A percentile compares a stretch with the other conserved stretches of the same genome.
These are phyloP conservation scores for Ostrea denselamellosa DNA, from an alignment of 1,140 invertebrate species.

Conservation along the genomic window DNA sequence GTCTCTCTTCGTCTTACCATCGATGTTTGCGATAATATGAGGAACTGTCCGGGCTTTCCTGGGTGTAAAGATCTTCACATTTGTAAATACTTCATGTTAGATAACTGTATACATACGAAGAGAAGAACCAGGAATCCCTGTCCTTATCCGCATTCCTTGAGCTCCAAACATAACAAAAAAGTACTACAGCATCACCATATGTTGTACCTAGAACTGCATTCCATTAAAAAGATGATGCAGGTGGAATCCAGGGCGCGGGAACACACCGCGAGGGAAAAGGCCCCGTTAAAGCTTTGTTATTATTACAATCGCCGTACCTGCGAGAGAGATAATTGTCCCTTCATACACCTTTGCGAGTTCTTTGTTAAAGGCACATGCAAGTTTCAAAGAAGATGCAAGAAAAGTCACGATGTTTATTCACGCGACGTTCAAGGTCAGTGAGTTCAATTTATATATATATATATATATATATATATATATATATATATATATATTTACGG, in stretches of 20 bases:
- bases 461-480: too few relatives aligned
- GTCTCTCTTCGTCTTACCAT: not conserved
- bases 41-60: constrained; percentile 6
- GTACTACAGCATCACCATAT: not conserved
- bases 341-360: not conserved
- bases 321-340: not conserved
- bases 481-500: not conserved
- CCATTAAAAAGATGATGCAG: not conserved
- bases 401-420: not conserved
- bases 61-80: not conserved
- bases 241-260: not conserved
- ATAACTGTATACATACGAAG: constrained; percentile 25
- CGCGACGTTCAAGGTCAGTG: not conserved
- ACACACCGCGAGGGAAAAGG: not conserved
- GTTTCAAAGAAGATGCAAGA: constrained; percentile 9
- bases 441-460: not conserved
- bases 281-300: not conserved
- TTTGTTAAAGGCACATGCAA: constrained; percentile 1
- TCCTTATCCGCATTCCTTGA: not conserved
- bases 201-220: not conserved
- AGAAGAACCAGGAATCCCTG: not conserved
- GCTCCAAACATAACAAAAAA: not conserved
- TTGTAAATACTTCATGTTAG: constrained; percentile 16
- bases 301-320: not conserved
- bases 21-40: not conserved